Evolutionary conservation across 1,140 invertebrate species (phyloP).

Genomic region (Acromyrmex heyeri): DNA sequence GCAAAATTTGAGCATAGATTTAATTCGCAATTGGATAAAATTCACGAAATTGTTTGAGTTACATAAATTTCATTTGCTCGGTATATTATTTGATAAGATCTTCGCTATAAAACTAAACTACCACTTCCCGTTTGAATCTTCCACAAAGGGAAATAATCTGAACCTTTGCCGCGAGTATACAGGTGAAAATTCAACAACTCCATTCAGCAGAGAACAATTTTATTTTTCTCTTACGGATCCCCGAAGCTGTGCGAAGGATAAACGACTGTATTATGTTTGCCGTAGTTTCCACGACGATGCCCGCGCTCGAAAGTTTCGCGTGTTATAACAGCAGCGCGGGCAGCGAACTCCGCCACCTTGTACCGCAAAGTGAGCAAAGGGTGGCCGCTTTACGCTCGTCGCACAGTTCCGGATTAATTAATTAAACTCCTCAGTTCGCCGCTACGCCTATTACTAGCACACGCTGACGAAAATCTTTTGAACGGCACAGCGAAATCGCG

Average conservation of each 20-base stretch:
- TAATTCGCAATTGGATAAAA: not conserved
- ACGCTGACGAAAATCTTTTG: conserved; percentile 48
- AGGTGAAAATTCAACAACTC: conserved; percentile 10
- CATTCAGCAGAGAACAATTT: conserved; percentile 7
- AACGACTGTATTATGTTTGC: conserved; percentile 50
- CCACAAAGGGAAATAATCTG: not conserved
- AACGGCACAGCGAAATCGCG: conserved; percentile 35
- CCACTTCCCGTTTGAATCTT: not conserved
- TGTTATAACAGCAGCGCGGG: not conserved
- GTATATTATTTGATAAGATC: not conserved
- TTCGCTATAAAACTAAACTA: not conserved
- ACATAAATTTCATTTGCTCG: not conserved
- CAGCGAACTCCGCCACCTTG: conserved; percentile 29
- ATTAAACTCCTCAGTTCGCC: conserved; percentile 50
- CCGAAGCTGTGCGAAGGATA: conserved; percentile 11
- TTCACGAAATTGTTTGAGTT: not conserved
- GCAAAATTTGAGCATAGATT: not conserved
- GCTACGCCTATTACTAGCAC: not conserved
- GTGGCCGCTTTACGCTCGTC: conserved; percentile 47
- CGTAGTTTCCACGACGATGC: not conserved
- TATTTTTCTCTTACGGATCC: not conserved
- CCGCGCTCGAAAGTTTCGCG: conserved; percentile 42
- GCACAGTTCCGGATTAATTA: conserved; percentile 59
- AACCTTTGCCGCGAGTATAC: not conserved
- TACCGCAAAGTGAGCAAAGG: conserved; percentile 36